phyloP scores from a whole-genome alignment of 2,113 vertebrate species.

The Aldabrachelys gigantea region DNA sequence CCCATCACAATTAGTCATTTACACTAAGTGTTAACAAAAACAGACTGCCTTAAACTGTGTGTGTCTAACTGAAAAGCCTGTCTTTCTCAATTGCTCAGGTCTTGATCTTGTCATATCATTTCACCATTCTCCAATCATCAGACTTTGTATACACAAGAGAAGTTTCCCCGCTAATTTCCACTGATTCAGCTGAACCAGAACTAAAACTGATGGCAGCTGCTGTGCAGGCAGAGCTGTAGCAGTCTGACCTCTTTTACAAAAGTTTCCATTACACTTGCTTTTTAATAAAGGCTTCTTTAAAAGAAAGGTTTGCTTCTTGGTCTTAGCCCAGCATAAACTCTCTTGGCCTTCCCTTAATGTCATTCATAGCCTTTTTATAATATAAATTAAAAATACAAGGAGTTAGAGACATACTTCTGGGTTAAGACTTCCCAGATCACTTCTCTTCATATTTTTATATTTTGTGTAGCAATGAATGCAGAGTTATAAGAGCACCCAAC shows the following conservation, averaged over 20 bases:
- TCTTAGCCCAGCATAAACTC: background rate
- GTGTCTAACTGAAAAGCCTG: fast-evolving
- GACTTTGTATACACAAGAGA: background rate
- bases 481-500: background rate
- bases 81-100: fast-evolving
- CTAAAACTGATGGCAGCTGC: background rate
- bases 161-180: background rate
- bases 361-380: background rate
- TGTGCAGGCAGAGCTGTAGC: too few relatives aligned
- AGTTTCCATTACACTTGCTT: background rate
- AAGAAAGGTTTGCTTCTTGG: background rate
- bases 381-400: too few relatives aligned
- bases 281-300: background rate
- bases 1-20: background rate
- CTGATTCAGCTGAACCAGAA: background rate
- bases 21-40: fast-evolving
- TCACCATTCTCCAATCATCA: background rate
- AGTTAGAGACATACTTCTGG: too few relatives aligned
- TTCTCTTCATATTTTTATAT: background rate
- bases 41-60: fast-evolving
- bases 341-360: background rate
- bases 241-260: too few relatives aligned
- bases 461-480: background rate
- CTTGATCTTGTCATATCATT: background rate
- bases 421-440: background rate